Evolutionary conservation across 2,797 vertebrate genomes (phyloP), one percentile per base, ranked within the genome.

Genomic region (Sphenopsis melanotis): DNA sequence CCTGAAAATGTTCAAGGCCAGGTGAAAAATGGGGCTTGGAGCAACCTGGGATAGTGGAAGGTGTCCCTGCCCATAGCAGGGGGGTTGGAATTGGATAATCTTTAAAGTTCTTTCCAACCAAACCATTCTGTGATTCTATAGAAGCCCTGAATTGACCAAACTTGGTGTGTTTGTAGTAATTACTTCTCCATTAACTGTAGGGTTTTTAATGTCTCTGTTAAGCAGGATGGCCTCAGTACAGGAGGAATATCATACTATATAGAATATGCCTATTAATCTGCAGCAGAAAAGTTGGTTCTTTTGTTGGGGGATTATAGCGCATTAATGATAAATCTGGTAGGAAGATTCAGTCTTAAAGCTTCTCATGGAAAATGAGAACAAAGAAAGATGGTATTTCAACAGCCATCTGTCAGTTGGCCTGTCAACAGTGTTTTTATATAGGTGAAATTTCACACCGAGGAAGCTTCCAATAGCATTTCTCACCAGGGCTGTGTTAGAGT

Each of bases 381-480:
- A 96, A 94, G 84, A 91, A 93, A 76, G 88, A 96, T 92, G 94
- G 84, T 75, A 92, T 94, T 96, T 93, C 75, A 91, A 65, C 80
- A 87, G 80, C 94, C 91, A 96, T 95, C 95, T 95, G 93, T 90
- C 94, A 90, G 86, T 61, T 96, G 94, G 91, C 86, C 2, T 74
- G 85, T 89, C 91, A 96, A 76, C 64, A 65, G 79, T 86, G 79
- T 93, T 94, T 96, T 84, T 94, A 90, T 77, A 94, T 93, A 95
- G 95, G 95, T 95, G 96, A 96, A 94, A 93, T 89, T 95, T 96
- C 93, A 94, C 93, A 94, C 90, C 5, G 12, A 87, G 89, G 63
- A 22, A 88, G 90, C 65, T 95, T 87, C 89, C 94, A 90, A 65
- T 63, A 77, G 69, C 59, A 61, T 57, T 95, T 93, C 88, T 90